phyloP scores from a whole-genome alignment of 2,888 invertebrate genomes.

The Ormyrus pomaceus region DNA sequence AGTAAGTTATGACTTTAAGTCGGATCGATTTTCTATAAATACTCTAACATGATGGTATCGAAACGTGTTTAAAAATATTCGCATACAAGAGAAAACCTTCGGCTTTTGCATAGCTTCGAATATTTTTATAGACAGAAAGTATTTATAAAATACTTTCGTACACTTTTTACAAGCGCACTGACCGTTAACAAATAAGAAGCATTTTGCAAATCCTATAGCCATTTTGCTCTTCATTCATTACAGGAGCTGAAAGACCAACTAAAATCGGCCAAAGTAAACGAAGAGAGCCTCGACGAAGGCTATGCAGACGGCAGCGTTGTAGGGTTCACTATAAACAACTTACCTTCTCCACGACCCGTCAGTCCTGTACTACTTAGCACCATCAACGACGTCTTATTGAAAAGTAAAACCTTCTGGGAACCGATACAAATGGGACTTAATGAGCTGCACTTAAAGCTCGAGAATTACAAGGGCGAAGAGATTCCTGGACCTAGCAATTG shows the following conservation, averaged over 20 bases:
- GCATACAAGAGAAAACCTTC: no score
- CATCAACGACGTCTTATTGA: slow-evolving; percentile 60
- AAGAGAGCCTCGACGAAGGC: slow-evolving; percentile 70
- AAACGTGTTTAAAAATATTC: no score
- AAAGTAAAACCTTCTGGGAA: slow-evolving; percentile 63
- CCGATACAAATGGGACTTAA: slow-evolving; percentile 63
- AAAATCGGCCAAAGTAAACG: slow-evolving; percentile 61
- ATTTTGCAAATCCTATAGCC: background rate
- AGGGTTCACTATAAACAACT: slow-evolving; percentile 54
- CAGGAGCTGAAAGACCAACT: slow-evolving; percentile 65
- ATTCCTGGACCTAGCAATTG: background rate
- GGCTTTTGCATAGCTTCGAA: no score
- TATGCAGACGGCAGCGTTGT: slow-evolving; percentile 65
- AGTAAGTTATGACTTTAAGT: slow-evolving; percentile 56
- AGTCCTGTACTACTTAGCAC: slow-evolving; percentile 63
- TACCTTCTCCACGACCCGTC: slow-evolving; percentile 64
- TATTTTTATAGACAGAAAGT: no score
- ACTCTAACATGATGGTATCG: no score
- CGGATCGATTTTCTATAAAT: slow-evolving; percentile 1
- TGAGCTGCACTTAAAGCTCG: slow-evolving; percentile 61
- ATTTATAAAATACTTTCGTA: no score
- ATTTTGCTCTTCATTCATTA: slow-evolving; percentile 9
- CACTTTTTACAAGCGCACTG: no score
- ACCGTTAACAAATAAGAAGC: no score
- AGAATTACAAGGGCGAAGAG: slow-evolving; percentile 18